phyloP scores from a whole-genome alignment of 2,888 invertebrate species.

The Criorhina ranunculi region DNA sequence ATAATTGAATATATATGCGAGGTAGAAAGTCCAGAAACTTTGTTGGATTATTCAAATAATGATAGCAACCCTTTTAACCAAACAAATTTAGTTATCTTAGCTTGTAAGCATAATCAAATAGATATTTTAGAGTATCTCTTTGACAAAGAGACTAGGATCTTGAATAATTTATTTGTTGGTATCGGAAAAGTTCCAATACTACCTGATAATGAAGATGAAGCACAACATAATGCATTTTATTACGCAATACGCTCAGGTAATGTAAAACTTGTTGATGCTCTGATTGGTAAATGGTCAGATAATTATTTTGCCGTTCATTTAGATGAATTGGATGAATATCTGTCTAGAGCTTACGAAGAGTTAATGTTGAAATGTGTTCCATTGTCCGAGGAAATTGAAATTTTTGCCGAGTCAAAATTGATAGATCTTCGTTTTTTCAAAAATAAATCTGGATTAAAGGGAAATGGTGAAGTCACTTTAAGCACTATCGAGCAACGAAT shows the following conservation, averaged over 20 bases:
- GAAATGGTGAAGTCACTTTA: neutral
- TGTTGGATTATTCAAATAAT: slow-evolving; percentile 21
- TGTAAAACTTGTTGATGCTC: slow-evolving; percentile 64
- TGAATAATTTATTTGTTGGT: neutral
- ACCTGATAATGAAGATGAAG: slow-evolving; percentile 56
- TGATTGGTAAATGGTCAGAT: slow-evolving; percentile 73
- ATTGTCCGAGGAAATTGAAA: slow-evolving; percentile 70
- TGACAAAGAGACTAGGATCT: slow-evolving; percentile 1
- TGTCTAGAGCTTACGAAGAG: slow-evolving; percentile 77
- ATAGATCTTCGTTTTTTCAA: slow-evolving; percentile 21
- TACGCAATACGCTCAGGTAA: slow-evolving; percentile 77
- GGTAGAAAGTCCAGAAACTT: neutral
- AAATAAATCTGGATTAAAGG: neutral
- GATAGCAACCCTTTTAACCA: slow-evolving; percentile 25
- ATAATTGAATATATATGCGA: neutral
- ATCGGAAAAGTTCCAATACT: neutral
- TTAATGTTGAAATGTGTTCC: slow-evolving; percentile 73
- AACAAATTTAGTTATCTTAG: slow-evolving; percentile 25
- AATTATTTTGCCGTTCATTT: slow-evolving; percentile 27
- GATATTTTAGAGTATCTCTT: slow-evolving; percentile 27
- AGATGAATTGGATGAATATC: slow-evolving; percentile 69
- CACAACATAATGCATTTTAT: slow-evolving; percentile 77
- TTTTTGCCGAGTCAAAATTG: slow-evolving; percentile 51
- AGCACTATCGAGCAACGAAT: slow-evolving; percentile 36
- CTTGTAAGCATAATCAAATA: slow-evolving; percentile 29